Conservation (phyloP, 2,888 invertebrate genomes). For the Agriopis marginaria region DNA sequence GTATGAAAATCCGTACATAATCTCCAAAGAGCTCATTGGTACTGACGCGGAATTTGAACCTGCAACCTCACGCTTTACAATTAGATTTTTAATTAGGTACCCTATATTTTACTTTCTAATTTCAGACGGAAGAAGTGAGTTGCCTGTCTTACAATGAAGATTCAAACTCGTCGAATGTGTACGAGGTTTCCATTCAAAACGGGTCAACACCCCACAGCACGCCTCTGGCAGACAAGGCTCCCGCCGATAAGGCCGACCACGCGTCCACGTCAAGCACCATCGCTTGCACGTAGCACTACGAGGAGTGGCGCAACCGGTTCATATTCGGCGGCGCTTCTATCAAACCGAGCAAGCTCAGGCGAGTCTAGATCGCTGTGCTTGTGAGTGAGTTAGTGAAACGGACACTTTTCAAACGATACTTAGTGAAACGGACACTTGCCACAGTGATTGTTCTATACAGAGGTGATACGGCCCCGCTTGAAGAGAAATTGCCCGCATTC, state of each 20-base stretch:
- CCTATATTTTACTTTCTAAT: conserved; percentile 25
- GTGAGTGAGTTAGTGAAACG: conserved; percentile 21
- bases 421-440: neutral
- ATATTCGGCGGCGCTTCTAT: conserved; percentile 70
- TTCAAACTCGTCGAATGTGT: conserved; percentile 79
- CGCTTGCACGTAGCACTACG: conserved; percentile 81
- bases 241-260: conserved; percentile 55
- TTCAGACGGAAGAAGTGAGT: conserved; percentile 78
- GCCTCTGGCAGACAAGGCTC: conserved; percentile 44
- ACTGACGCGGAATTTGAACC: no score
- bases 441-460: neutral
- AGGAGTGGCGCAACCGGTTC: conserved; percentile 76
- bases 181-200: conserved; percentile 71
- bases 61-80: neutral
- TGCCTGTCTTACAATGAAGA: conserved; percentile 79
- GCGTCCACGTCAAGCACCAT: conserved; percentile 70
- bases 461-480: neutral
- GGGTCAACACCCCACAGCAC: conserved; percentile 45
- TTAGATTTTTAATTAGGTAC: neutral
- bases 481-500: neutral
- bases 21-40: no score
- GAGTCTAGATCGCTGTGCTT: conserved; percentile 18
- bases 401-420: neutral
- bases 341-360: conserved; percentile 48
- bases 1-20: no score